Evolutionary conservation across 1,140 invertebrate genomes (phyloP).

Genomic region (Diuraphis noxia): DNA sequence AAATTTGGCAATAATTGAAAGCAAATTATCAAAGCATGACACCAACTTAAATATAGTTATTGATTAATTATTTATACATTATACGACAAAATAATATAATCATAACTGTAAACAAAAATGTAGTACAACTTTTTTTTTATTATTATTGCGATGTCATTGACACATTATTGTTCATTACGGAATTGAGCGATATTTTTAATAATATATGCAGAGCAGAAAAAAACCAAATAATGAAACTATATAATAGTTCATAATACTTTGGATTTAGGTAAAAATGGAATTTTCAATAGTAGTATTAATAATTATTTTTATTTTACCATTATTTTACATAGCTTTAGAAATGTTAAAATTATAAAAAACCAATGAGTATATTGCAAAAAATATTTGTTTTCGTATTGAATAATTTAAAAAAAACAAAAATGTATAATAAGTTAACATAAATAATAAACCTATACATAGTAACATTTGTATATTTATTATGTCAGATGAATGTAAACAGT

Average conservation of each 20-base stretch:
- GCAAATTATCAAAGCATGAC: not conserved
- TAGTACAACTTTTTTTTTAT: not conserved
- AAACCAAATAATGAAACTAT: not conserved
- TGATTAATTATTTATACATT: not conserved
- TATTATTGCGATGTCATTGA: not conserved
- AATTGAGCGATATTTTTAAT: not conserved
- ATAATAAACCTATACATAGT: not conserved
- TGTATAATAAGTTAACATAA: not conserved
- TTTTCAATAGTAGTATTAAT: not conserved
- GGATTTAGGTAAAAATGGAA: not conserved
- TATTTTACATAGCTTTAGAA: not conserved
- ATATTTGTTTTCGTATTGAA: not conserved
- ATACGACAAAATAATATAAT: not conserved
- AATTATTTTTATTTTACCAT: not conserved
- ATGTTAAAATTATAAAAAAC: not conserved
- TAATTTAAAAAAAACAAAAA: not conserved
- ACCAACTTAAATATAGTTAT: not conserved
- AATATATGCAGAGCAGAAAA: not conserved
- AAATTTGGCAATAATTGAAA: not conserved
- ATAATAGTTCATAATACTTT: not conserved
- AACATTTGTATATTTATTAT: not conserved
- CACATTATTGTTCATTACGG: not conserved
- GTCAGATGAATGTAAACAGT: not conserved
- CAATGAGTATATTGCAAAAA: not conserved
- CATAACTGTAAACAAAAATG: not conserved